These are phyloP conservation scores for Sturnus vulgaris DNA, from an alignment of 2,113 vertebrate genomes.

Conservation along the genomic window DNA sequence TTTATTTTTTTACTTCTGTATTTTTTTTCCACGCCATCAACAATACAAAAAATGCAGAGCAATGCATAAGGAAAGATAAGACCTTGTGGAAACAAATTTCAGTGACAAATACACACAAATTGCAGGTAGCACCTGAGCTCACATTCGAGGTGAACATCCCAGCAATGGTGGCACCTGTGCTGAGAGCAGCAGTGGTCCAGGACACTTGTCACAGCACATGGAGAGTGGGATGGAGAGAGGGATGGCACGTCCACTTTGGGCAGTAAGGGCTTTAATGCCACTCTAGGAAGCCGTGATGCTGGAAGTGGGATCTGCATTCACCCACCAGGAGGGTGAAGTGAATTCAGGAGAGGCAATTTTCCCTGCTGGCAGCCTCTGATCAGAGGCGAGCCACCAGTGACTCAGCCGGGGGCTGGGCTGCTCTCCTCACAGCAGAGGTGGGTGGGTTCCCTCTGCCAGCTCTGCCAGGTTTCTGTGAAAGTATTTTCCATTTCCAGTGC, in stretches of 20 bases:
- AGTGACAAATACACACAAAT: neutral
- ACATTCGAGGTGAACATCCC: accelerated
- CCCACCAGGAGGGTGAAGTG: accelerated
- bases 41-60: neutral
- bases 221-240: neutral
- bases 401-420: neutral
- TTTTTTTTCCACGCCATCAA: neutral
- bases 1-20: neutral
- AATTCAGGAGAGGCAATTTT: neutral
- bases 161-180: accelerated
- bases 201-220: accelerated
- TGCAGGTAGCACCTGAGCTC: neutral
- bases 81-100: neutral
- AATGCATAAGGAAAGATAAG: neutral
- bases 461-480: neutral
- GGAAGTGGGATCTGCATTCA: neutral
- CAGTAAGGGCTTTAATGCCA: neutral
- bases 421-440: accelerated
- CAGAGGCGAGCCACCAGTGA: neutral
- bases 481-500: neutral
- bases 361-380: neutral
- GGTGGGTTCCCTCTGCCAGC: neutral
- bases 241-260: accelerated
- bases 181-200: accelerated
- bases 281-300: neutral